Evolutionary conservation across 2,888 invertebrate species (phyloP), one percentile per base, ranked within the genome.

Genomic region (Candidula unifasciata): DNA sequence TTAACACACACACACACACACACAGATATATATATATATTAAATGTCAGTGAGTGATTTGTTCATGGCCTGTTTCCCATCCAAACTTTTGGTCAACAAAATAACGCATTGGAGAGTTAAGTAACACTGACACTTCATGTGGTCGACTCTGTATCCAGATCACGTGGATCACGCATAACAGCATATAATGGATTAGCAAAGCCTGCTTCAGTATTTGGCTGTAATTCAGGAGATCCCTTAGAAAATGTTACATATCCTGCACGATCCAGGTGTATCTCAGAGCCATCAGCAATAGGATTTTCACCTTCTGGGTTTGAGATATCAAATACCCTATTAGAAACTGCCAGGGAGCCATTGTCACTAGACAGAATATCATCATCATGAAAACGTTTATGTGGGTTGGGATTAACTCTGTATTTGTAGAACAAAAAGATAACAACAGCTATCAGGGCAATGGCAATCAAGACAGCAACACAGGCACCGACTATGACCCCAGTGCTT

Each of bases 101-200:
- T 54, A 27, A 74, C 30, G 30, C 1, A n/a, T 54, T 54, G 16
- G 27, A 52, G 52, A n/a, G 44, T 27, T 13, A 74, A 18, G 52
- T n/a, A 44, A 52, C n/a, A 3, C 18, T n/a, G 27, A 13, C 52
- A 52, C 13, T 74, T 74, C 27, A 64, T n/a, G 64, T 33, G 44
- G 77, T 24, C 16, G 76, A 68, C 10, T 80, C 84, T 10, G 81
- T 16, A 24, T 54, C 27, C 2, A 80, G 3, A 74, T 80, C 78
- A 21, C 73, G 35, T 13, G 84, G 64, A 64, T 80, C 80, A 37
- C 52, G 68, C 78, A 79, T 78, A n/a, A 66, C 82, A 73, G 86
- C 89, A 88, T 91, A 91, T 24, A 91, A 78, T n/a, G 91, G 90
- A 86, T 91, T 91, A 52, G 88, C 86, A 83, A 91, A 91, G n/a